Percentiles rank a stretch among this genome's conserved stretches.
Evolutionary conservation across 2,113 vertebrate species (phyloP).

Genomic region (Gracilinanus agilis): DNA sequence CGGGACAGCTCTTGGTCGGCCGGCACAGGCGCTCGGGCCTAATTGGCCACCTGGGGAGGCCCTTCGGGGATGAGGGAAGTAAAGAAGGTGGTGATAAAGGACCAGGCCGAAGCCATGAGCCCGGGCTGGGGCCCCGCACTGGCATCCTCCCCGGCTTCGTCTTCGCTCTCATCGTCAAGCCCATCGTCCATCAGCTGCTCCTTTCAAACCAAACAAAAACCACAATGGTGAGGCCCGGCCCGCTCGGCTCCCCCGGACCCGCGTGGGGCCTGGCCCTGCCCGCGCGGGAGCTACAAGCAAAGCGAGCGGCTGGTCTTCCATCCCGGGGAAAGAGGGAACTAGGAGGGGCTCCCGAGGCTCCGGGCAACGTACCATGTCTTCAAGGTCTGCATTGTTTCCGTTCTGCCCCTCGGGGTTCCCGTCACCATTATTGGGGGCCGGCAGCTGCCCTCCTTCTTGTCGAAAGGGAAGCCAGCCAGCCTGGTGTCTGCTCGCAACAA

Average conservation of each 20-base stretch:
- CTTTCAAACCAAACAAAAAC: slow-evolving; percentile 83
- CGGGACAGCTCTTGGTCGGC: slow-evolving; percentile 61
- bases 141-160: slow-evolving; percentile 88
- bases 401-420: slow-evolving; percentile 89
- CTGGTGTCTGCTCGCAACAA: slow-evolving; percentile 90
- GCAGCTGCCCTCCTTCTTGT: slow-evolving; percentile 87
- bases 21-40: slow-evolving; percentile 80
- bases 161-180: slow-evolving; percentile 91
- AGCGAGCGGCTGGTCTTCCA: too few species aligned
- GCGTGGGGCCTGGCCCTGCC: too few species aligned
- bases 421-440: slow-evolving; percentile 85
- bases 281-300: too few species aligned
- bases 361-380: slow-evolving; percentile 90
- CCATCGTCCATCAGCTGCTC: slow-evolving; percentile 93
- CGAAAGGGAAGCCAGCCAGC: slow-evolving; percentile 98
- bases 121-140: slow-evolving; percentile 87
- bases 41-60: slow-evolving; percentile 94
- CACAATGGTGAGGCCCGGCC: slow-evolving; percentile 18
- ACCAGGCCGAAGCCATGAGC: slow-evolving; percentile 95
- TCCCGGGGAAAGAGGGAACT: background rate
- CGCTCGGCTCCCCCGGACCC: background rate
- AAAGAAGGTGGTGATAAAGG: slow-evolving; percentile 97
- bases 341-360: background rate
- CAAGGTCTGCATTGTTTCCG: slow-evolving; percentile 88
- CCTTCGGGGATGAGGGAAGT: slow-evolving; percentile 98